Evolutionary conservation across 2,888 invertebrate genomes (phyloP).

Genomic region (Spisula subtruncata): DNA sequence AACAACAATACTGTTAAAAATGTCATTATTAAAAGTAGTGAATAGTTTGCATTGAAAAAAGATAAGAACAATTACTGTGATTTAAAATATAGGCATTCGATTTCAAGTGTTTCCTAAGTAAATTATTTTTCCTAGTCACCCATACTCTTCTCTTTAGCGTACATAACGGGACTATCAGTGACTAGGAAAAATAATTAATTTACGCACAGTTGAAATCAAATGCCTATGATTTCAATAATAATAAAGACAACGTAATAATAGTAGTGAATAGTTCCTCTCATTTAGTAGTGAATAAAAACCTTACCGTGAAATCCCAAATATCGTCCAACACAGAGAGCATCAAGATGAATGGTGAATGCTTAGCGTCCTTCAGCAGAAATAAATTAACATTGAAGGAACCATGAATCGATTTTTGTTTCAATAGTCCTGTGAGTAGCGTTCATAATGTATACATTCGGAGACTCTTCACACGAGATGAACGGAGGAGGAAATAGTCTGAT

Average conservation of each 20-base stretch:
- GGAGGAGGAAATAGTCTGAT: not conserved
- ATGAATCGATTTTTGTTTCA: slow-evolving; percentile 16
- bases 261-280: not conserved
- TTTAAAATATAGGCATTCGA: no score
- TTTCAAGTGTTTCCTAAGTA: no score
- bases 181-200: no score
- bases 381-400: slow-evolving; percentile 23
- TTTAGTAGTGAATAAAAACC: not conserved
- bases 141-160: no score
- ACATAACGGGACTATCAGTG: no score
- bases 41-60: no score
- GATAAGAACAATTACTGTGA: no score
- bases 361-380: slow-evolving; percentile 1
- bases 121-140: no score
- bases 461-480: not conserved
- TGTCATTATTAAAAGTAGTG: no score
- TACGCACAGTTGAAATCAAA: no score
- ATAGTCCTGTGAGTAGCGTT: slow-evolving; percentile 10
- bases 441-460: not conserved
- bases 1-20: no score
- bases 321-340: not conserved
- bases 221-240: not conserved
- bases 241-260: not conserved
- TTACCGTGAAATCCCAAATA: not conserved
- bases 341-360: slow-evolving; percentile 3